Evolutionary conservation across 2,797 vertebrate species (phyloP), one percentile per base, ranked within the genome.

Genomic region (Melanotaenia maccullochi): DNA sequence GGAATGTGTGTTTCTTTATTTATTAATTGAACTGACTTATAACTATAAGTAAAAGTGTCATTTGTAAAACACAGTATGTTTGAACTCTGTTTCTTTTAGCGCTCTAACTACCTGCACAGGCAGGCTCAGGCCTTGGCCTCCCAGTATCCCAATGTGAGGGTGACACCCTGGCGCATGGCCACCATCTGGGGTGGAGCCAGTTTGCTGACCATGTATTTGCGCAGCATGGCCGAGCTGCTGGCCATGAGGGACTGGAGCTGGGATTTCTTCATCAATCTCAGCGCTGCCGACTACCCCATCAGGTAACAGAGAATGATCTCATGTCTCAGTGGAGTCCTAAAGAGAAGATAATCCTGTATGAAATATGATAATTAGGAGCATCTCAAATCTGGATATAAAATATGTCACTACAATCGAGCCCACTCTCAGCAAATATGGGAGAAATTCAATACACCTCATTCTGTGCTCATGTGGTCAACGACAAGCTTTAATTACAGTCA

Each of bases 231-330:
- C 16, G 97, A 99, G 90, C 93, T 99, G 22, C 94, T 99, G 92
- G 94, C 96, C 82, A 99, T 98, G 97, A 93, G 86, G 33, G 96
- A 99, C 90, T 99, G 97, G 98, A 94, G 91, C 49, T 99, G 98
- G 98, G 98, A 99, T 89, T 99, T 99, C 94, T 99, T 99, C 93
- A 99, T 99, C 88, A 99, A 99, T 94, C 96, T 99, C 89, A 99
- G 98, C 9, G 97, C 97, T 4, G 97, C 97, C 0, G 98, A 99
- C 93, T 99, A 99, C 79, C 98, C 98, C 2, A 98, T 99, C 95
- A 97, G 98, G 98, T 99, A 93, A 89, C 57, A 51, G 22, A 32
- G 51, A 33, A 51, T 0, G 28, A 49, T 47, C n/a, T 42, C 13
- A n/a, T 22, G 36, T 40, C 8, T 49, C 36, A 71, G 35, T 51